phyloP scores from a whole-genome alignment of 2,888 invertebrate species.

The Patella pellucida region DNA sequence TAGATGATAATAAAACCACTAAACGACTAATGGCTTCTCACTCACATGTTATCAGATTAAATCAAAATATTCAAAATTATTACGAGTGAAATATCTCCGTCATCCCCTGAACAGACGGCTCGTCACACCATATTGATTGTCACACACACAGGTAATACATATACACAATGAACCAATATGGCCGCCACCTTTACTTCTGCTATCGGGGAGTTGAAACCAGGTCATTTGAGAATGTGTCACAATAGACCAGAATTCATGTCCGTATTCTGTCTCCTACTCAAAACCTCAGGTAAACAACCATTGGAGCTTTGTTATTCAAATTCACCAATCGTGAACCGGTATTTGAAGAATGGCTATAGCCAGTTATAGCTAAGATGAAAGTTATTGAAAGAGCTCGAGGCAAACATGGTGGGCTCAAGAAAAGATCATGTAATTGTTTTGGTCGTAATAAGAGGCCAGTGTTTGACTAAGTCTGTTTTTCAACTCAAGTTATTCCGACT shows the following conservation, averaged over 20 bases:
- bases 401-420: too few relatives aligned
- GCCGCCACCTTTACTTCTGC: not conserved
- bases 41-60: too few relatives aligned
- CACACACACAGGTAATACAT: too few relatives aligned
- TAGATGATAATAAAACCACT: too few relatives aligned
- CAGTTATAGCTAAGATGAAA: not conserved
- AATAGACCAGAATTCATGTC: constrained; percentile 1
- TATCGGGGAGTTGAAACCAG: not conserved
- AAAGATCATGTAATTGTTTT: too few relatives aligned
- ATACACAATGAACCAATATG: not conserved
- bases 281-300: not conserved
- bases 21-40: too few relatives aligned
- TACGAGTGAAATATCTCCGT: too few relatives aligned
- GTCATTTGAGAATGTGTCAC: constrained; percentile 6
- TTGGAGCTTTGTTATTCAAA: constrained; percentile 9
- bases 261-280: not conserved
- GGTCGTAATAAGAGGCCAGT: not conserved
- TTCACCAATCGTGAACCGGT: constrained; percentile 1
- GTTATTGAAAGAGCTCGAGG: too few relatives aligned
- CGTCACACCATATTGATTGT: too few relatives aligned
- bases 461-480: constrained; percentile 2
- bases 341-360: not conserved
- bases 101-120: too few relatives aligned
- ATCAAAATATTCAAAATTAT: too few relatives aligned
- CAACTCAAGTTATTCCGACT: not conserved